Conservation (phyloP, 1,140 invertebrate species). For the Batillaria attramentaria region DNA sequence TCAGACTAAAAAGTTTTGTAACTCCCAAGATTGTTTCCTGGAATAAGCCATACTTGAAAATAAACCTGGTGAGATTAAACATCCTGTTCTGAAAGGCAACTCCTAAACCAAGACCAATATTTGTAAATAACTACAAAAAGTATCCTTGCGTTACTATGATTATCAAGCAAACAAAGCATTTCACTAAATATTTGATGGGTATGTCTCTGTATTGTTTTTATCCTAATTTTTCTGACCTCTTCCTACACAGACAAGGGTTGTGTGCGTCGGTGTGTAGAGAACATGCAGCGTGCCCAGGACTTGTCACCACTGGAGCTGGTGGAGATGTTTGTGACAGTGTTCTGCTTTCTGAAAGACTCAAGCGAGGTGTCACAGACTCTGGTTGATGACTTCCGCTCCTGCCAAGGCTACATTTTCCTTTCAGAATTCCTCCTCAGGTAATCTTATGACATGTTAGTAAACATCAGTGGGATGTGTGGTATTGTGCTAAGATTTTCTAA, state of each 20-base stretch:
- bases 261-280: constrained; percentile 94
- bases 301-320: constrained; percentile 95
- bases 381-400: constrained; percentile 94
- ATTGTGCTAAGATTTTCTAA: background rate
- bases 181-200: no score
- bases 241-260: constrained; percentile 88
- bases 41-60: no score
- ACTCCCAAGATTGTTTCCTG: no score
- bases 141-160: no score
- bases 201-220: no score
- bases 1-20: no score
- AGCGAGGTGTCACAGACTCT: constrained; percentile 95
- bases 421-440: constrained; percentile 95
- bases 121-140: no score
- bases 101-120: no score
- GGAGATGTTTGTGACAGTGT: constrained; percentile 98
- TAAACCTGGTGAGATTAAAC: no score
- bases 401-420: constrained; percentile 95
- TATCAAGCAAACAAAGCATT: no score
- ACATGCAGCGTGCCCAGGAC: constrained; percentile 93
- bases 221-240: background rate
- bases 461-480: no score
- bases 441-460: constrained; percentile 55
- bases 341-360: constrained; percentile 99
- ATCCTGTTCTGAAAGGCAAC: no score